Conservation (phyloP, 2,888 invertebrate species). For the Hypolimnas misippus region DNA sequence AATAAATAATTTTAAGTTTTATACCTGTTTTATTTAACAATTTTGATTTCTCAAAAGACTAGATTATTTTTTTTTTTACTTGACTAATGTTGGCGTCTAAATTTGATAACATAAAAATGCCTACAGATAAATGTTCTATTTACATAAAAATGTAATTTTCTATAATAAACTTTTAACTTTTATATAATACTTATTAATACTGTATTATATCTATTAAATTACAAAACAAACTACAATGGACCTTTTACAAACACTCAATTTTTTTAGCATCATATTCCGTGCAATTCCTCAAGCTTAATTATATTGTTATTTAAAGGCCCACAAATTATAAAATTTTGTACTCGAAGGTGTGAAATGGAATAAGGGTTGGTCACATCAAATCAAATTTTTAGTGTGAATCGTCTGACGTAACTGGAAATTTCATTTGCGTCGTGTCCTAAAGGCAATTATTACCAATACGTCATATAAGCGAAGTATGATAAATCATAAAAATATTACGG, state of each 20-base stretch:
- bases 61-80: background rate
- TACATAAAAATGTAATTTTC: background rate
- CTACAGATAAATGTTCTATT: background rate
- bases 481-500: no score
- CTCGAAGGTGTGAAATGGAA: conserved; percentile 52
- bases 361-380: conserved; percentile 21
- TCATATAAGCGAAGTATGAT: no score
- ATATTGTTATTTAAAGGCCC: conserved; percentile 24
- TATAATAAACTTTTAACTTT: conserved; percentile 5
- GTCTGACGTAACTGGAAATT: no score
- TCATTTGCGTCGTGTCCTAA: no score
- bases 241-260: conserved; percentile 19
- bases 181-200: background rate
- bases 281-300: conserved; percentile 27
- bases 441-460: no score
- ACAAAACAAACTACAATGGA: conserved; percentile 31
- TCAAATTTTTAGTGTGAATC: no score
- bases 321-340: conserved; percentile 53
- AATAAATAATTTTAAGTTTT: no score
- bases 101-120: background rate
- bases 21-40: no score
- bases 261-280: conserved; percentile 23
- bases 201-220: conserved; percentile 12
- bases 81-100: background rate
- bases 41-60: no score